Conservation (phyloP, 2,113 vertebrate genomes). For the Limnothrissa miodon region DNA sequence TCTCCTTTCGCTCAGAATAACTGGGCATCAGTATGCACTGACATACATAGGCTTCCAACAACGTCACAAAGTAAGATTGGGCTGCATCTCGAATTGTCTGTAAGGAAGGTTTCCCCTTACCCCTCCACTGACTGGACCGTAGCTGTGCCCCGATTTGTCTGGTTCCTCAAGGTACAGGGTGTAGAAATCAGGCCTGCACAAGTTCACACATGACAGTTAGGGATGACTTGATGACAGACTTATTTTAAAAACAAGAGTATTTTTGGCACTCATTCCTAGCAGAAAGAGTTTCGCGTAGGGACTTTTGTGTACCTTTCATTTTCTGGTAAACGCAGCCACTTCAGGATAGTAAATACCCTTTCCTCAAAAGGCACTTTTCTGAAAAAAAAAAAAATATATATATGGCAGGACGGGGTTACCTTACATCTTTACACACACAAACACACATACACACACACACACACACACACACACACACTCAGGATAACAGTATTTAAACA, state of each 20-base stretch:
- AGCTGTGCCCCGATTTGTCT: slow-evolving; percentile 83
- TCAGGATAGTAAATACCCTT: slow-evolving; percentile 63
- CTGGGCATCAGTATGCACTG: too few relatives aligned
- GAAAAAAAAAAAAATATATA: background rate
- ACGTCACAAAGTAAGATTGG: background rate
- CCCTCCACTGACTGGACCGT: slow-evolving; percentile 82
- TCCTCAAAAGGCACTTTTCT: slow-evolving; percentile 70
- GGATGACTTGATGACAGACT: background rate
- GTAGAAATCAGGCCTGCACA: slow-evolving; percentile 81
- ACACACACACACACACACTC: too few relatives aligned
- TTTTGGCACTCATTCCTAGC: background rate
- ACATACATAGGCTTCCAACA: background rate
- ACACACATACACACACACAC: too few relatives aligned
- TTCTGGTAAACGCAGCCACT: slow-evolving; percentile 71
- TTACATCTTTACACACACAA: background rate
- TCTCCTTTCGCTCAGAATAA: too few relatives aligned
- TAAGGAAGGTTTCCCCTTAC: slow-evolving; percentile 54
- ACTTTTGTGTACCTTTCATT: slow-evolving; percentile 50
- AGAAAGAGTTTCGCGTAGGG: background rate
- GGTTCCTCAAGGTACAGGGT: slow-evolving; percentile 92
- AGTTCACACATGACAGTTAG: background rate
- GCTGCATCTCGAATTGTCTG: background rate
- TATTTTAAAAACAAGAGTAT: too few relatives aligned
- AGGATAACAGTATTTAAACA: background rate
- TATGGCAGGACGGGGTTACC: background rate